Percentiles rank a stretch among this genome's conserved stretches.
Conservation (phyloP, 1,140 invertebrate genomes). For the Palaemon carinicauda region DNA sequence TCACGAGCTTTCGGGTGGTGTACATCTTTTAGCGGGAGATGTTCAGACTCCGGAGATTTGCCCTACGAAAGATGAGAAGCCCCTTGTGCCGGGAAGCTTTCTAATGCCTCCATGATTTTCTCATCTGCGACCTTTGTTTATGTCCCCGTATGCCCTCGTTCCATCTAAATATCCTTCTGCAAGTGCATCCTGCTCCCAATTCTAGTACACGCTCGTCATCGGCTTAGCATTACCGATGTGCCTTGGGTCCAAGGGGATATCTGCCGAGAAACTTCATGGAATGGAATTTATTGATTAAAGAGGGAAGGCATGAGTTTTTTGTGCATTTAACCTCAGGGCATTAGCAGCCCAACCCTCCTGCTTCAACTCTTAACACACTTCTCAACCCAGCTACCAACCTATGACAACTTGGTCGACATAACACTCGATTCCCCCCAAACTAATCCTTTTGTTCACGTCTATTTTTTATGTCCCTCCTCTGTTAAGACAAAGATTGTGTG, state of each 20-base stretch:
- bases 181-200: too few species aligned
- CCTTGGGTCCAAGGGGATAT: not conserved
- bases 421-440: too few species aligned
- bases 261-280: not conserved
- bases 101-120: constrained; percentile 54
- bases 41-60: not conserved
- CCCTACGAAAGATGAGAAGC: constrained; percentile 43
- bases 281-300: constrained; percentile 49
- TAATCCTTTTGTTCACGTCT: too few species aligned
- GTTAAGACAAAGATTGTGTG: too few species aligned
- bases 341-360: not conserved
- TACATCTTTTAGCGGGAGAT: not conserved
- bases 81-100: constrained; percentile 37
- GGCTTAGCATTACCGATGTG: not conserved
- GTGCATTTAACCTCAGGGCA: constrained; percentile 47
- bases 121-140: constrained; percentile 46
- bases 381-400: not conserved
- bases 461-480: too few species aligned
- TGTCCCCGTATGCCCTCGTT: not conserved
- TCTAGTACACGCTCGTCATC: not conserved
- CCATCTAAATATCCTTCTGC: not conserved
- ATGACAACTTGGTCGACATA: not conserved
- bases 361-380: not conserved
- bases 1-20: constrained; percentile 3
- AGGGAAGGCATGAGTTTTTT: constrained; percentile 52